Conservation (phyloP, 2,113 vertebrate genomes). For the Pelecanus crispus region DNA sequence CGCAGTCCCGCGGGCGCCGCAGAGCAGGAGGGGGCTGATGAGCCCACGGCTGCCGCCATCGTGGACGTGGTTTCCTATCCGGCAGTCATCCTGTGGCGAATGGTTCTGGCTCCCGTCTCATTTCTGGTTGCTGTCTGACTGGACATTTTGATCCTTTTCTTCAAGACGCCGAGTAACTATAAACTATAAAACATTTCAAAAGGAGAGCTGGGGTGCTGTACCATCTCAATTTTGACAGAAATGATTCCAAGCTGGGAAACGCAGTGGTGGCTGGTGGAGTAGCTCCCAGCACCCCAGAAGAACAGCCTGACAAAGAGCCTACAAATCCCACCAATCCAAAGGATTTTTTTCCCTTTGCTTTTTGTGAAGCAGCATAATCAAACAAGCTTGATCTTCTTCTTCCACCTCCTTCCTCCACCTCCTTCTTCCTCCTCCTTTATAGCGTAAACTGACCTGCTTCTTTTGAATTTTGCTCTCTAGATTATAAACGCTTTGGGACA, state of each 20-base stretch:
- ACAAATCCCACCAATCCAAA: background rate
- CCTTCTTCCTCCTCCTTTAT: background rate
- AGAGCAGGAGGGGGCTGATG: background rate
- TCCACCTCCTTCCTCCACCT: background rate
- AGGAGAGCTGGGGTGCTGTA: background rate
- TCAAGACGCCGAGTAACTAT: background rate
- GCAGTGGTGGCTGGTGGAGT: background rate
- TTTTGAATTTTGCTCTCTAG: background rate
- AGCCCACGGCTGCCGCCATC: rapidly evolving
- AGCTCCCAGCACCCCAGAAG: background rate
- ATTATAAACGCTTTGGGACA: background rate
- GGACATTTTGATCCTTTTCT: background rate
- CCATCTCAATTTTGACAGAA: background rate
- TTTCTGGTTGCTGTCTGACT: background rate
- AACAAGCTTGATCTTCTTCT: background rate
- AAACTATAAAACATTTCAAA: background rate
- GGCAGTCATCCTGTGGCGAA: rapidly evolving
- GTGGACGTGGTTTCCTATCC: rapidly evolving
- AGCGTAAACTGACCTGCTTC: background rate
- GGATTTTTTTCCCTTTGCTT: background rate
- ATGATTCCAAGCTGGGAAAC: background rate
- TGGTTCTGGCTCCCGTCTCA: background rate
- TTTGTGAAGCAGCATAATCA: background rate
- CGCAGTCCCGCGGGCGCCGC: rapidly evolving
- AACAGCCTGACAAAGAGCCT: background rate